phyloP scores from a whole-genome alignment of 2,797 vertebrate genomes.

The Pipistrellus pygmaeus region DNA sequence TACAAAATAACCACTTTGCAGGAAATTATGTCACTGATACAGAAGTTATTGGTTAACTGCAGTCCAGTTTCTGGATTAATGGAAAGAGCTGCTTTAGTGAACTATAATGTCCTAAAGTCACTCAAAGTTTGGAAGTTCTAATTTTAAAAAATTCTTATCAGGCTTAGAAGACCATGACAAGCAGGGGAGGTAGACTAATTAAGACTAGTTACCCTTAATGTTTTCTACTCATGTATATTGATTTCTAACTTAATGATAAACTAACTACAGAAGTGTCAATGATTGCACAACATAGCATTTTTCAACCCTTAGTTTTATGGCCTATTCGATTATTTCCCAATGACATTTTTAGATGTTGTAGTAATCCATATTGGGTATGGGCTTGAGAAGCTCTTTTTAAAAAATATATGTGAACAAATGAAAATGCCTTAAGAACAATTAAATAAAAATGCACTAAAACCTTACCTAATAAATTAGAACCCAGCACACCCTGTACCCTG shows the following conservation, averaged over 20 bases:
- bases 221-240: not conserved
- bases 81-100: slow-evolving; percentile 54
- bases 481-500: not conserved
- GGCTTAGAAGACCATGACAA: not conserved
- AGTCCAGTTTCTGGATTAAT: slow-evolving; percentile 63
- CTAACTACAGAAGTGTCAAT: not conserved
- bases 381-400: slow-evolving; percentile 39
- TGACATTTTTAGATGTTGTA: slow-evolving; percentile 27
- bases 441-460: slow-evolving; percentile 23
- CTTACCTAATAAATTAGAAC: not conserved
- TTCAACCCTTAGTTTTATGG: not conserved
- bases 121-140: slow-evolving; percentile 13
- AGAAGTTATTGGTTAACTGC: slow-evolving; percentile 87
- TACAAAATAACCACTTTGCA: slow-evolving; percentile 83
- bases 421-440: slow-evolving; percentile 18
- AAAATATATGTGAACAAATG: not conserved
- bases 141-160: not conserved
- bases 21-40: slow-evolving; percentile 83
- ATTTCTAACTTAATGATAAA: slow-evolving; percentile 45
- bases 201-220: not conserved
- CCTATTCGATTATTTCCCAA: slow-evolving; percentile 25
- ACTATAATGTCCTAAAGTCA: not conserved
- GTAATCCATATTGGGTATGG: not conserved
- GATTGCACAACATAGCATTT: slow-evolving; percentile 7
- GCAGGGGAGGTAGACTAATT: not conserved